A percentile compares a stretch with the other conserved stretches of the same genome.
Conservation (phyloP, 2,888 invertebrate genomes). For the Ypsolopha scabrella region DNA sequence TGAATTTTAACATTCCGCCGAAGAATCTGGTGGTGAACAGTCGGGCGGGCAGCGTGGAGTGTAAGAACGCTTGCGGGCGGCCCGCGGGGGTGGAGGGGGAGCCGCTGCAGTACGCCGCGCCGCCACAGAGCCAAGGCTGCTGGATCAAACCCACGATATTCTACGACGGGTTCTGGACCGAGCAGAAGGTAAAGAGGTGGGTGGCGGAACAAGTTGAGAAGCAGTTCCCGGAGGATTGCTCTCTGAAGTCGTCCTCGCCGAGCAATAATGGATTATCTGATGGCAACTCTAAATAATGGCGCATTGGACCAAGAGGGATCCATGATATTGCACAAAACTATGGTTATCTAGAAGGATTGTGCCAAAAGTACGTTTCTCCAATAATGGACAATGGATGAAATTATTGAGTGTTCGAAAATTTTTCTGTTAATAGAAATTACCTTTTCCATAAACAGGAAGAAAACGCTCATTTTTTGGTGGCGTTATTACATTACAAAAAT, state of each 20-base stretch:
- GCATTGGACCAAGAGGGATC: neutral
- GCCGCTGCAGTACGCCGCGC: constrained; percentile 26
- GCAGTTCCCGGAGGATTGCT: constrained; percentile 48
- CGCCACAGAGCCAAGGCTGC: constrained; percentile 40
- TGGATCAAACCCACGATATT: constrained; percentile 66
- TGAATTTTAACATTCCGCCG: constrained; percentile 55
- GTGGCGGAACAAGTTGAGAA: constrained; percentile 64
- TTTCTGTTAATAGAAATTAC: no score
- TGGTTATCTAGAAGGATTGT: neutral
- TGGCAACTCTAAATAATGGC: no score
- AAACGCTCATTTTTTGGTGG: no score
- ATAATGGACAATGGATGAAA: no score
- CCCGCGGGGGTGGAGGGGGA: constrained; percentile 32
- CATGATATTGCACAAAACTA: neutral
- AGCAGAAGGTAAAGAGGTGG: constrained; percentile 67
- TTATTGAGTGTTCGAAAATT: no score
- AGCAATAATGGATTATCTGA: constrained; percentile 8
- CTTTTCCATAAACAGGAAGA: no score
- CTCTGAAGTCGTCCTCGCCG: constrained; percentile 22
- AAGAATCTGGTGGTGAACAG: constrained; percentile 51
- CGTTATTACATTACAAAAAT: no score
- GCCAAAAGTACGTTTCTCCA: neutral
- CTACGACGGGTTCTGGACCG: constrained; percentile 67
- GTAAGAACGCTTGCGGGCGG: constrained; percentile 35
- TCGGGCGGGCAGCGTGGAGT: constrained; percentile 32